Base-by-base conservation (phyloP, 1,140 invertebrate species). In the Oncopodura yosiiana region DNA sequence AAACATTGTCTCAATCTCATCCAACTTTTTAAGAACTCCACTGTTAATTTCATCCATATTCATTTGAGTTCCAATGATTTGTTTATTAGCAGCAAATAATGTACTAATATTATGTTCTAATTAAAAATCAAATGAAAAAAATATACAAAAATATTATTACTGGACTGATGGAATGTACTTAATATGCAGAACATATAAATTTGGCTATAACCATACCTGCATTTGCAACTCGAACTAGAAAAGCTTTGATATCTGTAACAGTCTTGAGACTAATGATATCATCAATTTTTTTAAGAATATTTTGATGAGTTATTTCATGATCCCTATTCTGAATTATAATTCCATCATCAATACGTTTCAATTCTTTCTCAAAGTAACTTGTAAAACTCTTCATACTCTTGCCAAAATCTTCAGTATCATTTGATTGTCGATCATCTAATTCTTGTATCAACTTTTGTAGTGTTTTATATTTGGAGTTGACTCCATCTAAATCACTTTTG, bases 281-380 rank as follows among this genome's bases (percentile, higher is more conserved):
- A 16, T 56, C 54, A 32, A 56, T 44, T 37, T 51, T 50, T 18
- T 49, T 26, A 26, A 48, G 32, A 21, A 56, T 56, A 32, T 56
- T 49, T 23, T 56, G 46, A 38, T 56, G 54, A 1, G 54, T 48
- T 39, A 56, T 29, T 36, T 56, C 50, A 18, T 56, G 54, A 18
- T 46, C 54, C 54, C 50, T 56, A 32, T 56, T 56, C 45, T 56
- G 54, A 11, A 50, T 48, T 16, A 50, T 19, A 12, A 56, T 42
- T 32, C 44, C 26, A 18, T 56, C 54, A 24, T 56, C 54, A 6
- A 56, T 14, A 11, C 48, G 38, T 37, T 56, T 56, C 48, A 56
- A 41, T 45, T 56, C 37, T 2, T 32, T 16, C 37, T 56, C 46
- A 37, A 16, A 49, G 23, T 27, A 49, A 2, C 3, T 21, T 8